Evolutionary conservation across 1,140 invertebrate genomes (phyloP), one percentile per base, ranked within the genome.

Genomic region (Nymphalis io): DNA sequence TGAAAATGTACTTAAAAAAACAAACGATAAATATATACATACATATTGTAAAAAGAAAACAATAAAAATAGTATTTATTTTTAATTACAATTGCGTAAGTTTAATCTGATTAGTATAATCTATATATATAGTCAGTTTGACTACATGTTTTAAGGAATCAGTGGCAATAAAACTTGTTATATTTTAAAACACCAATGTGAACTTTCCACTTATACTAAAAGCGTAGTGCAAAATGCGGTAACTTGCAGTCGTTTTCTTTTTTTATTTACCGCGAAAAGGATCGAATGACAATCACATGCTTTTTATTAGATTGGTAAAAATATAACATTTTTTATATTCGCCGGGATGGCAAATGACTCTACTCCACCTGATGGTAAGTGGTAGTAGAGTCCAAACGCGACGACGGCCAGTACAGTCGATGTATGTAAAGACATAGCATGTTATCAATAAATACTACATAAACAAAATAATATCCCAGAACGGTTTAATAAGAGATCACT

Each of bases 401-500:
- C n/a, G n/a, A n/a, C n/a, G n/a, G n/a, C n/a, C n/a, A n/a, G n/a
- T n/a, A 15, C 4, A 13, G 4, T 42, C 13, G 13, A 42, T 15
- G 1, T 42, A 15, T 15, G 27, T 8, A 3, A 4, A 33, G 0
- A 27, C 0, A 33, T 33, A 33, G 6, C 27, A 33, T 33, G 3
- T 8, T 33, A 33, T 33, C 10, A 8, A 27, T 27, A 33, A 33
- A 33, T 33, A 8, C n/a, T 46, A n/a, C 5, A 46, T 46, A n/a
- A 46, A 46, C 10, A 16, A 46, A 46, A 46, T 16, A n/a, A 46
- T 46, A 33, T 33, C 27, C 5, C 27, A 33, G 1, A 20, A 10
- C 3, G 18, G 20, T 51, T 20, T 51, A 51, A 51, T 51, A 51
- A 51, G 20, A 51, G 16, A 51, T 51, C 46, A 51, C 46, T 51